These are phyloP conservation scores for Pteruthius melanotis DNA, from an alignment of 2,113 vertebrate genomes.

Conservation along the genomic window DNA sequence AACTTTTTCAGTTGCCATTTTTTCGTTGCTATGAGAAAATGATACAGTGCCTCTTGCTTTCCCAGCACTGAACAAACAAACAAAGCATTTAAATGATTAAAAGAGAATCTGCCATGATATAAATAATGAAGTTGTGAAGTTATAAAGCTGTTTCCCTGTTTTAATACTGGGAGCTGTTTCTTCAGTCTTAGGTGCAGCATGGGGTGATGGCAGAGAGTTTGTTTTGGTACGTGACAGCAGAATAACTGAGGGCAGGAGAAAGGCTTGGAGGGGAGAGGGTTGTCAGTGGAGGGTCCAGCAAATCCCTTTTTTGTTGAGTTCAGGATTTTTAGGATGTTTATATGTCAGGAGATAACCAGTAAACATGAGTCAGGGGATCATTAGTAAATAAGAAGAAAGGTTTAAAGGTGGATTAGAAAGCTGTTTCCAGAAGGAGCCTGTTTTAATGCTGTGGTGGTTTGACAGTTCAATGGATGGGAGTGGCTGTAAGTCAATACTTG, in stretches of 20 bases:
- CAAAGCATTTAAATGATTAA: background rate
- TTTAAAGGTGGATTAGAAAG: background rate
- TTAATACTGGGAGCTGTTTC: background rate
- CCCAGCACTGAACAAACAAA: background rate
- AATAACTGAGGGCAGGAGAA: background rate
- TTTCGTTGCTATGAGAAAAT: background rate
- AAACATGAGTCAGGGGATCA: background rate
- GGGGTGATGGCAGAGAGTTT: background rate
- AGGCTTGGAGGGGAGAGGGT: background rate
- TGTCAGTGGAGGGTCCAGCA: background rate
- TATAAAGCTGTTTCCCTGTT: background rate
- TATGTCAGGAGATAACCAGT: background rate
- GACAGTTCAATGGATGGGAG: constrained; percentile 51
- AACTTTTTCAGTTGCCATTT: constrained; percentile 10
- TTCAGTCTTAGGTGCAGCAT: background rate
- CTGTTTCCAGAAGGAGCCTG: constrained; percentile 12
- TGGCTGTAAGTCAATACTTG: constrained; percentile 54
- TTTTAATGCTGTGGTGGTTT: constrained; percentile 21
- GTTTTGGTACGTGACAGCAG: background rate
- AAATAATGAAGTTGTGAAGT: background rate
- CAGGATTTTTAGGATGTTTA: background rate
- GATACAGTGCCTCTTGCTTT: background rate
- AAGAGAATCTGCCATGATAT: background rate
- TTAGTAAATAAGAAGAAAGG: background rate
- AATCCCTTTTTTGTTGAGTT: background rate